A percentile compares a stretch with the other conserved stretches of the same genome.
phyloP scores from a whole-genome alignment of 2,888 invertebrate genomes.

The Ischnura elegans region DNA sequence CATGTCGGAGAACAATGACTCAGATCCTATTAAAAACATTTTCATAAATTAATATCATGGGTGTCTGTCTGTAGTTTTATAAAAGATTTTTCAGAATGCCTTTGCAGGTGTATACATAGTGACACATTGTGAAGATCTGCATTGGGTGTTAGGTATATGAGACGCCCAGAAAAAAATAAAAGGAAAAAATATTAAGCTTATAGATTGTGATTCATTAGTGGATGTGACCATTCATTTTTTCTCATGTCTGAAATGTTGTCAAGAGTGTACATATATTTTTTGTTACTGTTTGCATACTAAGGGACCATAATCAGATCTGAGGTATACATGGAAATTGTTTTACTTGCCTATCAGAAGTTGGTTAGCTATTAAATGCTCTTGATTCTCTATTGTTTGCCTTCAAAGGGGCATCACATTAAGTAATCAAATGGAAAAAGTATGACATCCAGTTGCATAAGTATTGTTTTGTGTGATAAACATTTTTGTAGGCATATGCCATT shows the following conservation, averaged over 20 bases:
- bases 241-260: conserved; percentile 52
- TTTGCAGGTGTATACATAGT: conserved; percentile 42
- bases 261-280: conserved; percentile 60
- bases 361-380: conserved; percentile 20
- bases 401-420: neutral
- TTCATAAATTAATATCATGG: conserved; percentile 17
- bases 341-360: conserved; percentile 41
- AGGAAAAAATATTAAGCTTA: conserved; percentile 48
- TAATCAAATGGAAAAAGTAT: conserved; percentile 25
- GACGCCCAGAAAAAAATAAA: conserved; percentile 28
- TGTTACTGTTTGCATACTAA: conserved; percentile 63
- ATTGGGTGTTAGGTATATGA: conserved; percentile 22
- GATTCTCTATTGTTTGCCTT: conserved; percentile 3
- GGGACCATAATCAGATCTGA: conserved; percentile 60
- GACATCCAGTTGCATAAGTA: conserved; percentile 44
- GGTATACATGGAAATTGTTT: conserved; percentile 41
- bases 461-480: conserved; percentile 53
- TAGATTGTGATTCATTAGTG: conserved; percentile 24
- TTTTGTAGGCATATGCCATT: conserved; percentile 55
- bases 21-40: neutral
- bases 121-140: neutral
- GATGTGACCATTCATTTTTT: conserved; percentile 51
- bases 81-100: conserved; percentile 25
- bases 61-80: conserved; percentile 42
- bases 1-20: neutral